Evolutionary conservation across 2,113 vertebrate species (phyloP).

Genomic region (Lycaon pictus): DNA sequence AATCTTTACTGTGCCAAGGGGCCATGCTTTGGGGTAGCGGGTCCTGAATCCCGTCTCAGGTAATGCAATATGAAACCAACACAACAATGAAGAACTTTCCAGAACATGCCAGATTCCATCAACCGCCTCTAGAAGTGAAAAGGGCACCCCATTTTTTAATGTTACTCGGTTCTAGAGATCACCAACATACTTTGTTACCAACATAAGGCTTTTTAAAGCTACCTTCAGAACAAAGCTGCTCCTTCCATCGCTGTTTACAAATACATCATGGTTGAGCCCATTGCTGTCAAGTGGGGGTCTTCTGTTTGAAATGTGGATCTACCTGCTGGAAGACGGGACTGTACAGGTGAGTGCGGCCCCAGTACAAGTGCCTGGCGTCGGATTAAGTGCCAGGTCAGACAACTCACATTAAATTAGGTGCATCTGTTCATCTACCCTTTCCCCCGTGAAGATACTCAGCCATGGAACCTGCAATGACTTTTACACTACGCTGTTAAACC

Average conservation of each 20-base stretch:
- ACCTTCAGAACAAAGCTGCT: neutral
- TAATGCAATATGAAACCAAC: constrained; percentile 18
- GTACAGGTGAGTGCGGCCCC: neutral
- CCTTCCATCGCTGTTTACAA: neutral
- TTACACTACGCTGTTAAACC: neutral
- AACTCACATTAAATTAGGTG: neutral
- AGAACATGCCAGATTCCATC: neutral
- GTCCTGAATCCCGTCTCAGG: neutral
- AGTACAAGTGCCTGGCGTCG: neutral
- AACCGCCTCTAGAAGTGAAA: neutral
- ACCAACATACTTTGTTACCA: neutral
- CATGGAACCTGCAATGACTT: neutral
- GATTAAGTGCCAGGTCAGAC: neutral
- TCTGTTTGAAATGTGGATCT: neutral
- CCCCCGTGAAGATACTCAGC: neutral
- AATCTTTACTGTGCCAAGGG: neutral
- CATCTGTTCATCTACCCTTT: neutral
- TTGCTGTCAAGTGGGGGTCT: too few species aligned
- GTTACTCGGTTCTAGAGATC: neutral
- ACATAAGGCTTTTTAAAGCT: neutral
- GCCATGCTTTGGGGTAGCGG: neutral
- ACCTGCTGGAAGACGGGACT: rapidly evolving
- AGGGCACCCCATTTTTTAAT: constrained; percentile 8
- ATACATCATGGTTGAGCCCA: neutral
- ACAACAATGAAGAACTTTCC: constrained; percentile 28